Conservation (phyloP, 1,140 invertebrate genomes). For the Chironomus tepperi region DNA sequence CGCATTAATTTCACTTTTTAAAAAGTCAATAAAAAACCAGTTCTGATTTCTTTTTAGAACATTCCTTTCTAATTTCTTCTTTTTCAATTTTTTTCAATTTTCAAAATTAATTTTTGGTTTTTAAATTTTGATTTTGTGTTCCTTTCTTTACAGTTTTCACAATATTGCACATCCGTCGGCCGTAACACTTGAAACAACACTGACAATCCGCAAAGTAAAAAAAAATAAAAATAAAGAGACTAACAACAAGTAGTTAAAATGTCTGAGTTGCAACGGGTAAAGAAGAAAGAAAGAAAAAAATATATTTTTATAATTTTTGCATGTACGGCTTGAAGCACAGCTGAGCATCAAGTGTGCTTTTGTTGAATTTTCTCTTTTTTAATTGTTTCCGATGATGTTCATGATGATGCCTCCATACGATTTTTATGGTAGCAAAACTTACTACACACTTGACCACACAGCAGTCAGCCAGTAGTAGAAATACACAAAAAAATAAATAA, state of each 20-base stretch:
- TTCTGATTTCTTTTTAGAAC: no score
- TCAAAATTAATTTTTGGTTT: no score
- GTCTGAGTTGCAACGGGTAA: no score
- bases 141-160: neutral
- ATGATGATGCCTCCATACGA: neutral
- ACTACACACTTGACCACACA: neutral
- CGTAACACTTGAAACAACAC: neutral
- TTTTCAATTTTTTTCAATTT: no score
- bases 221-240: no score
- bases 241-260: no score
- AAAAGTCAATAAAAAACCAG: no score
- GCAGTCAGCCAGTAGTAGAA: neutral
- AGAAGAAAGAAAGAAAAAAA: no score
- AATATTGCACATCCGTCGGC: neutral
- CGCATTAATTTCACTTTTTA: no score
- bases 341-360: constrained; percentile 3
- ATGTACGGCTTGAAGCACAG: neutral
- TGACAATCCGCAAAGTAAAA: neutral
- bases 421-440: neutral
- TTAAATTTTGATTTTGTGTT: no score
- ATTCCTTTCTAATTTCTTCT: no score
- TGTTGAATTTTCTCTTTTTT: constrained; percentile 6
- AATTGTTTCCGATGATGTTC: constrained; percentile 12
- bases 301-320: neutral
- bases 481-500: no score